Evolutionary conservation across 1,140 invertebrate genomes (phyloP), one percentile per base, ranked within the genome.

Genomic region (Ylistrum balloti): DNA sequence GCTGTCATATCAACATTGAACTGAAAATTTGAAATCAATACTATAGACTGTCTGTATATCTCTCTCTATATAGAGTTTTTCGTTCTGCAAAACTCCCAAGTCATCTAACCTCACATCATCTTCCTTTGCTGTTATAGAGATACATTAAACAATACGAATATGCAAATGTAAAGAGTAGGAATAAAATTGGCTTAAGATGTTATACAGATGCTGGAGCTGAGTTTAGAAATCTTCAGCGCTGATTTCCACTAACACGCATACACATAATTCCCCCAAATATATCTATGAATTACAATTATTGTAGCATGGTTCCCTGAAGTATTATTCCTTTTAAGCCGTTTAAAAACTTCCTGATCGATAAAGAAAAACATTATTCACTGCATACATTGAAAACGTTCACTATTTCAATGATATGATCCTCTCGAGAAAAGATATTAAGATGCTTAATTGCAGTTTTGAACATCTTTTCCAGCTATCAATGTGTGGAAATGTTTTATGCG

Each of bases 201-300:
- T 45, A 45, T 13, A 45, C 17, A 45, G 41, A 45, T 1, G 9
- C 17, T 45, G 7, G 17, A 15, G 9, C 9, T 9, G 9, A 45
- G 41, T 1, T 13, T 1, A 17, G 28, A n/a, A 22, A 38, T 38
- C 35, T 38, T 38, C 35, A 28, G 28, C 22, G 13, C 56, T 74
- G 22, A 74, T 74, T 74, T 28, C n/a, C 11, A 74, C 56, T 7
- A 74, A 28, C 56, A 74, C 56, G 56, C 56, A 74, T 74, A 28
- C n/a, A 1, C n/a, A 17, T 74, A 5, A 74, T 74, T 74, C 5
- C 56, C 56, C 9, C 9, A 28, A 28, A 74, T n/a, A 74, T 17
- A 74, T 74, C n/a, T n/a, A 74, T 74, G 56, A 74, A 74, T 74
- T 74, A 74, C 56, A 74, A 74, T 74, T 74, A 74, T 28, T 74